Evolutionary conservation across 1,140 invertebrate species (phyloP).

Genomic region (Drosophila micromelanica): DNA sequence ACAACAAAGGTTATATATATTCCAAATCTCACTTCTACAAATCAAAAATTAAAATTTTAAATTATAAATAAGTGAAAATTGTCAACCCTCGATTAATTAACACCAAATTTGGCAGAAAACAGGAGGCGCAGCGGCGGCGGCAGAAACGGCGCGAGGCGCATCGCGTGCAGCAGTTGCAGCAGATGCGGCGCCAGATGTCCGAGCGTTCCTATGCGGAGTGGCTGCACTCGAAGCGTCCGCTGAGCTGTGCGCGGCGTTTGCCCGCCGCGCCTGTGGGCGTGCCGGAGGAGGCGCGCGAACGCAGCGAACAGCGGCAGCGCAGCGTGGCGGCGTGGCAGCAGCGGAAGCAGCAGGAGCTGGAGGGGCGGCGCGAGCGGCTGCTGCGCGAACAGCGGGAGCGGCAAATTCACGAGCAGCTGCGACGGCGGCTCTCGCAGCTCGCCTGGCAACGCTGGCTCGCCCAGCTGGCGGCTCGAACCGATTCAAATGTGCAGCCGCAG

Average conservation of each 20-base stretch:
- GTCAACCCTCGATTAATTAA: no score
- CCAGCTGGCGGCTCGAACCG: background rate
- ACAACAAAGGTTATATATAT: no score
- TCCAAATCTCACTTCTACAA: no score
- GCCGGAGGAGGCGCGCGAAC: background rate
- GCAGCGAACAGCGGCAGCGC: background rate
- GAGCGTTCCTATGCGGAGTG: constrained; percentile 32
- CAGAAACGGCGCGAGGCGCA: constrained; percentile 16
- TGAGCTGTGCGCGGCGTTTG: background rate
- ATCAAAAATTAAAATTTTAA: no score
- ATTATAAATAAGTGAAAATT: no score
- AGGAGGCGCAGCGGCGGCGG: background rate
- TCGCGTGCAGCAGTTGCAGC: constrained; percentile 8
- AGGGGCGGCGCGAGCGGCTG: constrained; percentile 1
- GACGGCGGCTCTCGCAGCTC: constrained; percentile 16
- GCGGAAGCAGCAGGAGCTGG: constrained; percentile 22
- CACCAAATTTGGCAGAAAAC: constrained; percentile 11
- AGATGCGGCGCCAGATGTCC: constrained; percentile 29
- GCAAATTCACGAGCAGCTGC: constrained; percentile 5
- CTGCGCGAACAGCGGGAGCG: background rate
- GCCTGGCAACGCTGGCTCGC: constrained; percentile 48
- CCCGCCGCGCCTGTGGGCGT: background rate
- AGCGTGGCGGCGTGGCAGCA: constrained; percentile 10
- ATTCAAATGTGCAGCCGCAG: no score
- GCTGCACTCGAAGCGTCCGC: constrained; percentile 33